phyloP scores from a whole-genome alignment of 2,888 invertebrate genomes.

The Dryococelus australis region DNA sequence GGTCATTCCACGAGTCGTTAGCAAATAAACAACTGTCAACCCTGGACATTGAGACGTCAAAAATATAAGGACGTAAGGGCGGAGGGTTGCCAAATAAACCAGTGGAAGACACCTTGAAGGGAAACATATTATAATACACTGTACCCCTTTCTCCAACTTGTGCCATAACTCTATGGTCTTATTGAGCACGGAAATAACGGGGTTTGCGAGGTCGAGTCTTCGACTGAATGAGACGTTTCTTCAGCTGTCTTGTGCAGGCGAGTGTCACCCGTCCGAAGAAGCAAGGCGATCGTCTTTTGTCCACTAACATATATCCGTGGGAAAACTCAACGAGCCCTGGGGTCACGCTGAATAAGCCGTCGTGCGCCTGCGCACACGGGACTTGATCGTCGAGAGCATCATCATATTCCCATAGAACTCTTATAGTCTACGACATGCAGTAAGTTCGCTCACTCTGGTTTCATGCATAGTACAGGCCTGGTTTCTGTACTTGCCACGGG shows the following conservation, averaged over 20 bases:
- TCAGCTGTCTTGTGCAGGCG: background rate
- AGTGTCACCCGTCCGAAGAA: background rate
- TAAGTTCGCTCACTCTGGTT: no score
- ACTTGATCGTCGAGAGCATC: background rate
- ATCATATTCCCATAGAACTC: no score
- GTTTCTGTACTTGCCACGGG: no score
- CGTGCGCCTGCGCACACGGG: background rate
- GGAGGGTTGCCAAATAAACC: background rate
- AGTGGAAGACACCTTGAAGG: background rate
- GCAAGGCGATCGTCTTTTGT: no score
- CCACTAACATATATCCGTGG: background rate
- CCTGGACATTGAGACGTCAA: slow-evolving; percentile 16
- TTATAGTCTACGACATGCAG: no score
- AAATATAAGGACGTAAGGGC: background rate
- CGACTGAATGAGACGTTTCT: background rate
- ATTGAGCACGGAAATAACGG: no score
- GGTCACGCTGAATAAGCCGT: background rate
- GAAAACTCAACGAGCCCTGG: background rate
- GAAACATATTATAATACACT: background rate
- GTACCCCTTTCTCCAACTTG: background rate
- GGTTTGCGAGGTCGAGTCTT: background rate
- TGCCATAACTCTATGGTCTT: background rate
- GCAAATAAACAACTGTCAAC: background rate
- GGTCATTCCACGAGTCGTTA: slow-evolving; percentile 16
- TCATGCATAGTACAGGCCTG: no score